Evolutionary conservation across 2,113 vertebrate species (phyloP).

Genomic region (Hippocampus abdominalis): DNA sequence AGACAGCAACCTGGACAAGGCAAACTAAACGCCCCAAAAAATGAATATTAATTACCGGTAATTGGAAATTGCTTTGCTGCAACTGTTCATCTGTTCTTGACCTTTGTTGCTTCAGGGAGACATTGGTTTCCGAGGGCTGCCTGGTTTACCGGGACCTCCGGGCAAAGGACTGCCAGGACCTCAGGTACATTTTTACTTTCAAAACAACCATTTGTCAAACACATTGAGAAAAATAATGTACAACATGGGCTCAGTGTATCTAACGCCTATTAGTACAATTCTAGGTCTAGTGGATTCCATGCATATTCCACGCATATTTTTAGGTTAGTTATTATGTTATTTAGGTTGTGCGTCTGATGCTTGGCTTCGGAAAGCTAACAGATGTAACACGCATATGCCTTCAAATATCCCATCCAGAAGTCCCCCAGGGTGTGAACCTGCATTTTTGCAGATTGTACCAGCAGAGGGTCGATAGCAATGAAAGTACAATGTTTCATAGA

Average conservation of each 20-base stretch:
- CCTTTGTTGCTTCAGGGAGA: constrained; percentile 73
- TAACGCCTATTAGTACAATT: background rate
- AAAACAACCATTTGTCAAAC: background rate
- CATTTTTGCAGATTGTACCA: background rate
- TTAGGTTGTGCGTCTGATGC: constrained; percentile 36
- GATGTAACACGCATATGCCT: constrained; percentile 24
- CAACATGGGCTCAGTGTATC: background rate
- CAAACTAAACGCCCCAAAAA: no score
- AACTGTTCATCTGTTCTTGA: constrained; percentile 12
- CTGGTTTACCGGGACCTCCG: constrained; percentile 76
- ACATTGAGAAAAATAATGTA: background rate
- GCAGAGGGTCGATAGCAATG: background rate
- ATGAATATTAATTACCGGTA: no score
- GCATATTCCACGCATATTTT: background rate
- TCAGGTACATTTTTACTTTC: constrained; percentile 56
- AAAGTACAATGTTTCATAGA: background rate
- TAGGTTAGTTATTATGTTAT: constrained; percentile 28
- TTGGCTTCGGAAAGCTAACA: constrained; percentile 20
- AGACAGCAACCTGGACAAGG: no score
- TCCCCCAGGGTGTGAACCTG: background rate
- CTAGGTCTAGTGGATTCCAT: constrained; percentile 12
- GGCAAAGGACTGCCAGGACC: constrained; percentile 85
- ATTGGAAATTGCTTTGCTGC: constrained; percentile 8
- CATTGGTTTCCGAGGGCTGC: constrained; percentile 77
- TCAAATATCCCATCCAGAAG: constrained; percentile 21